phyloP scores from a whole-genome alignment of 2,797 vertebrate species.

The Arrhamphus sclerolepis region DNA sequence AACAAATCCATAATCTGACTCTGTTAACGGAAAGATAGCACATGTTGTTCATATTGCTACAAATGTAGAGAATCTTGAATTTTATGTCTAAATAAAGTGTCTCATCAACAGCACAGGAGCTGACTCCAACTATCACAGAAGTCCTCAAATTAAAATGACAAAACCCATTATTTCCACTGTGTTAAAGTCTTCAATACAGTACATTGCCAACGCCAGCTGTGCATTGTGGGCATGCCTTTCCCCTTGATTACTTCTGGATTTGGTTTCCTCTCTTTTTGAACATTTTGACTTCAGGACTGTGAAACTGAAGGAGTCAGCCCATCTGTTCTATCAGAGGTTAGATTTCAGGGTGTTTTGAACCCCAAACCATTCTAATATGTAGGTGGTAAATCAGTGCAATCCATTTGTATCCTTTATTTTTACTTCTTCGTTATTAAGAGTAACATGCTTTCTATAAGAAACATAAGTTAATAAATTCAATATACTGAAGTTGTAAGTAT shows the following conservation, averaged over 20 bases:
- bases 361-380: neutral
- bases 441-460: too few species aligned
- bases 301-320: constrained; percentile 38
- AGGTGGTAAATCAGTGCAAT: constrained; percentile 9
- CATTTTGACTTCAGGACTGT: constrained; percentile 29
- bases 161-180: neutral
- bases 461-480: too few species aligned
- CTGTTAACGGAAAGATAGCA: too few species aligned
- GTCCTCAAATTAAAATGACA: too few species aligned
- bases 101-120: too few species aligned
- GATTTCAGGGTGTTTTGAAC: constrained; percentile 17
- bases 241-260: constrained; percentile 39
- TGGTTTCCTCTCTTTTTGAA: constrained; percentile 51
- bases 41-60: neutral
- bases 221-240: constrained; percentile 39
- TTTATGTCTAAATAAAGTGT: neutral
- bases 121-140: too few species aligned
- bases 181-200: constrained; percentile 6
- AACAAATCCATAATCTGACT: neutral
- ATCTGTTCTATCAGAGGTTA: constrained; percentile 33
- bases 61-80: neutral
- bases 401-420: neutral
- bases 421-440: too few species aligned
- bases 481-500: too few species aligned
- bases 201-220: constrained; percentile 38